Evolutionary conservation across 2,888 invertebrate species (phyloP), one percentile per base, ranked within the genome.

Genomic region (Dichetophora obliterata): DNA sequence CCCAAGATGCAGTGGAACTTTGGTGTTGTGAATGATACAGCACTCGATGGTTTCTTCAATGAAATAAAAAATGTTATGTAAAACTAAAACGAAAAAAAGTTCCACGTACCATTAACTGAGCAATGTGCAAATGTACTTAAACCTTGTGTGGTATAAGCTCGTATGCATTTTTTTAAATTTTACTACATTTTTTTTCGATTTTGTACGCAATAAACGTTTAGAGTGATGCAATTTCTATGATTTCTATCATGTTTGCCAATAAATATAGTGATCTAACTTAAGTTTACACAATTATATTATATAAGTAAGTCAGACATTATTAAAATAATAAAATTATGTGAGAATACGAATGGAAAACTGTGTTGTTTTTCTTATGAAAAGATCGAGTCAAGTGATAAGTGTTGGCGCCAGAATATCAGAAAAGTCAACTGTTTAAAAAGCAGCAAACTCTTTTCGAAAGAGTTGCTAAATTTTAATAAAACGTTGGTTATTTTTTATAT

Each of bases 1-100:
- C 70, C 73, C 2, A 83, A 84, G 3, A 88, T 88, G 81, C 84
- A 81, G 54, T 88, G 88, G 88, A 77, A 71, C 0, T 86, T 88
- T 75, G 89, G 86, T 0, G 43, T 2, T 3, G 80, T 87, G 9
- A 88, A 89, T 75, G 34, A 84, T 19, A 81, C 83, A 1, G 77
- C 87, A 14, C 68, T 89, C 37, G 84, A 86, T 75, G 76, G 79
- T 37, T 88, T 83, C 79, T 82, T 80, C 74, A 63, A 63, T 19
- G 31, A 68, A 16, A 52, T 72, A 52, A 52, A 61, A 24, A n/a
- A 27, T 9, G 19, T 11, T 27, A 31, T 19, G 43, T 68, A 68
- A 24, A 27, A 50, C 43, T 43, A 11, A 2, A 11, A 11, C 43
- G 43, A 11, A 1, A 43, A 43, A 59, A 31, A 31, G 37, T 19